Percentiles rank a stretch among this genome's conserved stretches.
Evolutionary conservation across 2,888 invertebrate genomes (phyloP).

Genomic region (Hirtodrosophila duncani): DNA sequence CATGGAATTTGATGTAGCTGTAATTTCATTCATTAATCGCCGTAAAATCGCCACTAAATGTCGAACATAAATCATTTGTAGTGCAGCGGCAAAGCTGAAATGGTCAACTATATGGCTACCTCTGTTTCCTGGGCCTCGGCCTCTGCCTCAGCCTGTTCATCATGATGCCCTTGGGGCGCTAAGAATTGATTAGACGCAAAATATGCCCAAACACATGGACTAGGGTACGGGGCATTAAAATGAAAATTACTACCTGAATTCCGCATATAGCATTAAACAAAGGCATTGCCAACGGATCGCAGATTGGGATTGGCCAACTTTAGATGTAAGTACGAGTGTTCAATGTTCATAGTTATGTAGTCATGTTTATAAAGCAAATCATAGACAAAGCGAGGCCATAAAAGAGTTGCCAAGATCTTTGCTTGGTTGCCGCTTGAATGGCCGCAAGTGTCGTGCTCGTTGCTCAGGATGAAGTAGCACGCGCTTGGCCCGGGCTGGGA

Average conservation of each 20-base stretch:
- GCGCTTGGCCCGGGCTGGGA: conserved; percentile 34
- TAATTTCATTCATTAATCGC: conserved; percentile 43
- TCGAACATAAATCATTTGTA: conserved; percentile 29
- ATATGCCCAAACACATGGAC: conserved; percentile 39
- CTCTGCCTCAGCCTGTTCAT: no score
- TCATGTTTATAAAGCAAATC: conserved; percentile 63
- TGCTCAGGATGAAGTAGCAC: conserved; percentile 54
- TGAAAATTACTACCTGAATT: conserved; percentile 70
- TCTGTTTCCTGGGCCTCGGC: neutral
- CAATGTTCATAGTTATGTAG: conserved; percentile 8
- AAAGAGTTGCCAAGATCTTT: conserved; percentile 33
- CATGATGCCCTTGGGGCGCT: conserved; percentile 28
- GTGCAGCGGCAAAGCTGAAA: neutral
- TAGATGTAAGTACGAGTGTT: conserved; percentile 11
- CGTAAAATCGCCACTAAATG: conserved; percentile 41
- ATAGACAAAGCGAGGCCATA: conserved; percentile 63
- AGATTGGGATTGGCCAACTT: no score
- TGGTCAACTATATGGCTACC: neutral
- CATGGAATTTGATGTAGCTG: conserved; percentile 28
- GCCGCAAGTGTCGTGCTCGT: conserved; percentile 58
- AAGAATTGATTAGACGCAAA: conserved; percentile 49
- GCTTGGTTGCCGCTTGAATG: conserved; percentile 43
- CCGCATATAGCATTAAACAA: conserved; percentile 58
- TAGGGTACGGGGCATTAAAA: conserved; percentile 41
- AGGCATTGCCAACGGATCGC: conserved; percentile 27